These are phyloP conservation scores for Heterotis niloticus DNA, from an alignment of 2,113 vertebrate species.

Conservation along the genomic window DNA sequence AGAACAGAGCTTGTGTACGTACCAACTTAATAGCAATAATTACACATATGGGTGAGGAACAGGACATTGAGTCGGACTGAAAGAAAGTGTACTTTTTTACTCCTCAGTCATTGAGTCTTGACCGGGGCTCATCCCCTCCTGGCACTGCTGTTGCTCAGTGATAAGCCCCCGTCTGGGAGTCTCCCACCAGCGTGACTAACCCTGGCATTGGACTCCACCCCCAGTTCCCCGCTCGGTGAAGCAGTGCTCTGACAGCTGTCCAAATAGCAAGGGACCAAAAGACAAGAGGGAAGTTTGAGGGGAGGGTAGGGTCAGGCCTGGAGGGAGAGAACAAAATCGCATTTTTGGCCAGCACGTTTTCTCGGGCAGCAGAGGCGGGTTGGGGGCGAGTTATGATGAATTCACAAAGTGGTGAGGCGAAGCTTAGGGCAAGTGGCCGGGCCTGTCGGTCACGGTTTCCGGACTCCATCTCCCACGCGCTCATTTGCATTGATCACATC, in stretches of 20 bases:
- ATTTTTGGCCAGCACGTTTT: neutral
- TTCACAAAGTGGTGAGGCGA: neutral
- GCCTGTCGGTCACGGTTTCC: no score
- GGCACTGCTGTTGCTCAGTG: conserved; percentile 40
- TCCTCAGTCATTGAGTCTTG: neutral
- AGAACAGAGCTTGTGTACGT: no score
- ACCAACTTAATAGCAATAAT: no score
- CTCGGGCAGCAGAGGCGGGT: neutral
- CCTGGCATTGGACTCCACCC: conserved; percentile 15
- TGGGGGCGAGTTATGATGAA: neutral
- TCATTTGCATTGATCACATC: conserved; percentile 19
- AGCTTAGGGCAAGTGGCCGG: neutral
- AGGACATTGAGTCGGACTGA: no score
- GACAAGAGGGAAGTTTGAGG: neutral
- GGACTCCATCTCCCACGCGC: neutral
- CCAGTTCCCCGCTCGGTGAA: neutral
- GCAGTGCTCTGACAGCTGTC: conserved; percentile 4
- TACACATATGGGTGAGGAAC: no score
- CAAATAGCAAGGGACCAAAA: conserved; percentile 5
- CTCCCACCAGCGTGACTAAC: conserved; percentile 38
- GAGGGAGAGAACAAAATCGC: neutral
- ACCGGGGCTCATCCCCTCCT: conserved; percentile 29
- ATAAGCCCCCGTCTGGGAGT: conserved; percentile 37
- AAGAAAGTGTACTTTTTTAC: neutral
- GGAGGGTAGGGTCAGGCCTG: neutral